Conservation (phyloP, 2,797 vertebrate species). For the Phrynocephalus vlangalii region DNA sequence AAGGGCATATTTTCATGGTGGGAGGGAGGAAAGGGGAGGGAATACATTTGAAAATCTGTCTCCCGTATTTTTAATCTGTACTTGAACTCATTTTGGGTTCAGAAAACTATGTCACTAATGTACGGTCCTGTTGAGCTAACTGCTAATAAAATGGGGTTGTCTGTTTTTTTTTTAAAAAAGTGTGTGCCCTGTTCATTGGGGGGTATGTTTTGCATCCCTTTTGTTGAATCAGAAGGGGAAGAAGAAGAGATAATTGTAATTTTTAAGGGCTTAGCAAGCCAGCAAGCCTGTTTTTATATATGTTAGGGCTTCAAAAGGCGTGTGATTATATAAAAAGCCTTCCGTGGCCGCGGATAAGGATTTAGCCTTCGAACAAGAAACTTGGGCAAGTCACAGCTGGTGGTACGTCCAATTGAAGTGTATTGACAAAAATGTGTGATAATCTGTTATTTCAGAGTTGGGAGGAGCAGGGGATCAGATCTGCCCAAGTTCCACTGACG, state of each 20-base stretch:
- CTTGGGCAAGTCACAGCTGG: background rate
- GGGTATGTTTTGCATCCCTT: conserved; percentile 23
- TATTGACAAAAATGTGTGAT: background rate
- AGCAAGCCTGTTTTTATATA: background rate
- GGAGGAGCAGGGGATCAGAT: background rate
- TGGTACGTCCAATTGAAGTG: background rate
- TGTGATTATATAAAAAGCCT: background rate
- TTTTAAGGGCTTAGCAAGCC: background rate
- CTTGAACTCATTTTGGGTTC: conserved; percentile 62
- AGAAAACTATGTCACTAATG: conserved; percentile 60
- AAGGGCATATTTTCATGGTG: conserved; percentile 19
- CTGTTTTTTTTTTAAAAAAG: conserved; percentile 71
- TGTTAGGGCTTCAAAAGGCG: no score
- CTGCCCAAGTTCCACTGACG: background rate
- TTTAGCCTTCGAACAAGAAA: background rate
- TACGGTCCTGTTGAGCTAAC: conserved; percentile 72
- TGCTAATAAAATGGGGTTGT: conserved; percentile 79
- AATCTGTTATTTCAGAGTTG: background rate
- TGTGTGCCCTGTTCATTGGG: conserved; percentile 47
- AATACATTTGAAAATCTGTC: conserved; percentile 53
- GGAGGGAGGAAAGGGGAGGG: conserved; percentile 57
- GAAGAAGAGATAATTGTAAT: background rate
- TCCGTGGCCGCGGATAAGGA: background rate
- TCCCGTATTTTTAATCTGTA: conserved; percentile 54
- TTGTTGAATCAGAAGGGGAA: conserved; percentile 6